Percentiles rank a stretch among this genome's conserved stretches.
phyloP scores from a whole-genome alignment of 2,888 invertebrate genomes.

The Esperia sulphurella region DNA sequence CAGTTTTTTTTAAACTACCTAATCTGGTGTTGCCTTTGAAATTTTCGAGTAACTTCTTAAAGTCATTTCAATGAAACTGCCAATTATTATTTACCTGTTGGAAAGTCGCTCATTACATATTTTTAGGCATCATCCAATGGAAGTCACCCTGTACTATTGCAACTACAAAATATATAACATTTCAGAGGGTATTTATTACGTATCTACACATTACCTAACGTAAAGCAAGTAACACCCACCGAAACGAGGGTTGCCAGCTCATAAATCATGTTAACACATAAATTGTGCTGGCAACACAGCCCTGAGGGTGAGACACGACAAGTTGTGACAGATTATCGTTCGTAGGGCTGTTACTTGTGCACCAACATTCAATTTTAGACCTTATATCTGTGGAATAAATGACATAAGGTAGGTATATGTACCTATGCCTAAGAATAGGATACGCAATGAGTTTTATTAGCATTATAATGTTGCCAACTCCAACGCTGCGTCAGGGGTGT shows the following conservation, averaged over 20 bases:
- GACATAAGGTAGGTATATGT: slow-evolving; percentile 12
- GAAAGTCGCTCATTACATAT: no score
- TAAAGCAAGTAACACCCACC: slow-evolving; percentile 45
- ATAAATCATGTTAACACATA: slow-evolving; percentile 47
- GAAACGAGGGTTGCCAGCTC: slow-evolving; percentile 48
- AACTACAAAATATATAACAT: no score
- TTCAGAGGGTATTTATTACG: no score
- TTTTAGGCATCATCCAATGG: no score
- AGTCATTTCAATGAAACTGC: no score
- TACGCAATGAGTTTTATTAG: slow-evolving; percentile 27
- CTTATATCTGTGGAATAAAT: neutral
- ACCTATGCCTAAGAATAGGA: no score
- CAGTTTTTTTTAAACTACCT: no score
- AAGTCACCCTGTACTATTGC: no score
- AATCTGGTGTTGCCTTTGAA: no score
- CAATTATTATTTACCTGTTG: no score
- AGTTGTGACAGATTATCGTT: slow-evolving; percentile 28
- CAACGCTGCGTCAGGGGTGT: slow-evolving; percentile 14
- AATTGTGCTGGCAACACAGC: slow-evolving; percentile 15
- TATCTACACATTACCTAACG: neutral
- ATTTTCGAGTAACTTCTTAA: no score
- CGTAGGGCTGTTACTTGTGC: neutral
- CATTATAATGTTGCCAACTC: slow-evolving; percentile 29
- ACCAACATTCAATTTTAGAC: neutral
- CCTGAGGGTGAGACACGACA: slow-evolving; percentile 28